phyloP scores from a whole-genome alignment of 2,113 vertebrate genomes.

The Probosciger aterrimus region DNA sequence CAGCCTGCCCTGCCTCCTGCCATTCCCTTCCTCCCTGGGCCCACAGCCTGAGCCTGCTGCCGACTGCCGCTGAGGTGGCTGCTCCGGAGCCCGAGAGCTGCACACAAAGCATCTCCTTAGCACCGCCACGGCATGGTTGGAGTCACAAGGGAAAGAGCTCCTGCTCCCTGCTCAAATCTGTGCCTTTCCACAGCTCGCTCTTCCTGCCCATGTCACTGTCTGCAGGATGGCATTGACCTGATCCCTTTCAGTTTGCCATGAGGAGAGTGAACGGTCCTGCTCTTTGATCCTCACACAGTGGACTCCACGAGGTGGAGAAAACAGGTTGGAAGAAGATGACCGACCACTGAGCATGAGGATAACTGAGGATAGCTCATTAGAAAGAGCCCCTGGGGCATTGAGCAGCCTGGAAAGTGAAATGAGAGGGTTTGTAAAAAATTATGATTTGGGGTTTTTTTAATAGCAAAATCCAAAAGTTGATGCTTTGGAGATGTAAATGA shows the following conservation, averaged over 20 bases:
- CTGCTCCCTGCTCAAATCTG: background rate
- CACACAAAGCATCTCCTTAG: too few species aligned
- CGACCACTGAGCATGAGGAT: too few species aligned
- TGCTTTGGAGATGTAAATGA: background rate
- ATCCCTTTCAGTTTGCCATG: background rate
- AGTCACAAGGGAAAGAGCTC: background rate
- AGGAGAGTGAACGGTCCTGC: background rate
- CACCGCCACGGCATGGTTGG: background rate
- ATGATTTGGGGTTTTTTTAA: background rate
- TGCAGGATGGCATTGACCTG: background rate
- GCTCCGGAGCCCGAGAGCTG: too few species aligned
- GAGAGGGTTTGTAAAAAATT: background rate
- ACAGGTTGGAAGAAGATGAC: background rate
- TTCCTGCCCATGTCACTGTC: background rate
- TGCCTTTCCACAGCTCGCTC: background rate
- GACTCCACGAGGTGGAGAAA: background rate
- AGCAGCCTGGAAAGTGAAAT: background rate
- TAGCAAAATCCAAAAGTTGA: background rate
- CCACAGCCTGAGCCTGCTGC: background rate
- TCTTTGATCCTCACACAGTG: background rate
- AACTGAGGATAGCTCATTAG: too few species aligned
- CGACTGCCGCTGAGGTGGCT: accelerated
- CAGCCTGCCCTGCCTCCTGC: background rate
- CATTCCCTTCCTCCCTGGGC: background rate
- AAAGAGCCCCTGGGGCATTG: background rate